Percentiles rank a stretch among this genome's conserved stretches.
phyloP scores from a whole-genome alignment of 2,797 vertebrate genomes.

The Myripristis murdjan region DNA sequence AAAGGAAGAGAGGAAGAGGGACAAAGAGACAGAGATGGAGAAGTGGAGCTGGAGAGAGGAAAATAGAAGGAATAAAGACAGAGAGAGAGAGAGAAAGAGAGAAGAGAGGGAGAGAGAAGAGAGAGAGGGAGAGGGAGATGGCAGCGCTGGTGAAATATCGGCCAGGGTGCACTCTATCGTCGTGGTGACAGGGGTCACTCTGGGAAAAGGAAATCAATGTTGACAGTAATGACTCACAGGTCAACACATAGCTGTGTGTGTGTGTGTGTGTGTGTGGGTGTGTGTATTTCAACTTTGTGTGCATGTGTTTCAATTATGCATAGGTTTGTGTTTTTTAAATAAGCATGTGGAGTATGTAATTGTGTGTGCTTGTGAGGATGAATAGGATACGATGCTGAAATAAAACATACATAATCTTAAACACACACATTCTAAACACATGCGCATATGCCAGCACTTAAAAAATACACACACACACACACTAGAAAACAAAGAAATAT shows the following conservation, averaged over 20 bases:
- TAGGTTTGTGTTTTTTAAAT: neutral
- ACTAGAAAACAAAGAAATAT: neutral
- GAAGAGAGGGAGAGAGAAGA: constrained; percentile 5
- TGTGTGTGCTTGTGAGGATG: neutral
- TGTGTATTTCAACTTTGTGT: constrained; percentile 9
- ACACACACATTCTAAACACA: neutral
- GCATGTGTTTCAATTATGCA: neutral
- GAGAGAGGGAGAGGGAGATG: constrained; percentile 10
- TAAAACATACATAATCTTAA: neutral
- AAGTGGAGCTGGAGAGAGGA: too few relatives aligned
- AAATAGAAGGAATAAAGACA: too few relatives aligned
- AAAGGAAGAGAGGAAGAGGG: neutral
- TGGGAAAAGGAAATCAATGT: constrained; percentile 89
- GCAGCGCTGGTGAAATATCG: constrained; percentile 82
- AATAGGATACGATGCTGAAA: neutral
- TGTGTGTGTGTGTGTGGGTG: constrained; percentile 25
- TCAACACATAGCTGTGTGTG: constrained; percentile 71
- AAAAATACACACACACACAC: constrained; percentile 5
- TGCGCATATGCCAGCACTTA: too few relatives aligned
- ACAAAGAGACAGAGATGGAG: neutral
- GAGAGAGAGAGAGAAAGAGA: constrained; percentile 15
- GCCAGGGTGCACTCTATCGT: constrained; percentile 78
- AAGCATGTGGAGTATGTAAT: neutral
- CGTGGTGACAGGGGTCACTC: constrained; percentile 87
- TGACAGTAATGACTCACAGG: constrained; percentile 89